phyloP scores from a whole-genome alignment of 2,797 vertebrate species.

The Lagodon rhomboides region DNA sequence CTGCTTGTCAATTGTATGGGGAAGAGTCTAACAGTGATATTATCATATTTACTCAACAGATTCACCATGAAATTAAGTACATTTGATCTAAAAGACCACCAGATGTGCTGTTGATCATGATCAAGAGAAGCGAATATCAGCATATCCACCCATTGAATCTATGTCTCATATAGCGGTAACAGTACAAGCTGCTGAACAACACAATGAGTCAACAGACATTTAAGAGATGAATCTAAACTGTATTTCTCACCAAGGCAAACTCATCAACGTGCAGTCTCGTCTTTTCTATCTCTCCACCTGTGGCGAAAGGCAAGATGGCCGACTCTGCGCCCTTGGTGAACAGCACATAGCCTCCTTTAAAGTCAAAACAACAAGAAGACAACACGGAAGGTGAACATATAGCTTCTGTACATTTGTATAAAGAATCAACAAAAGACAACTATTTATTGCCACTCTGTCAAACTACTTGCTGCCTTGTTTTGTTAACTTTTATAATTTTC shows the following conservation, averaged over 20 bases:
- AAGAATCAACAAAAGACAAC: not conserved
- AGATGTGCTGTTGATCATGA: not conserved
- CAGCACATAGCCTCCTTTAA: slow-evolving; percentile 90
- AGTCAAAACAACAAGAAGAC: slow-evolving; percentile 11
- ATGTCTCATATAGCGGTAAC: not conserved
- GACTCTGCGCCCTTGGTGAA: slow-evolving; percentile 99
- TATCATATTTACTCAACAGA: not conserved
- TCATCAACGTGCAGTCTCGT: slow-evolving; percentile 96
- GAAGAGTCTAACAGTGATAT: not conserved
- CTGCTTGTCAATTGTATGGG: not conserved
- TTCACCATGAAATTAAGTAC: not conserved
- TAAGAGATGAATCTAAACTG: not conserved
- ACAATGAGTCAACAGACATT: not conserved
- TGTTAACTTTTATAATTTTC: not conserved
- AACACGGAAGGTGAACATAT: not conserved
- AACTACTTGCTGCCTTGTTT: not conserved
- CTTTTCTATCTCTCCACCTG: slow-evolving; percentile 94
- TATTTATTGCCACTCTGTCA: not conserved
- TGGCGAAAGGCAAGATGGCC: slow-evolving; percentile 91
- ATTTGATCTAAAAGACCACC: not conserved
- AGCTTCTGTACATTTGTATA: not conserved
- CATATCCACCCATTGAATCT: not conserved
- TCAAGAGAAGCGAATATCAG: not conserved
- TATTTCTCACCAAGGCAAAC: slow-evolving; percentile 93
- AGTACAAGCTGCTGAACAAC: not conserved